These are phyloP conservation scores for Drosophila gaucha DNA, from an alignment of 2,888 invertebrate genomes.

Conservation along the genomic window DNA sequence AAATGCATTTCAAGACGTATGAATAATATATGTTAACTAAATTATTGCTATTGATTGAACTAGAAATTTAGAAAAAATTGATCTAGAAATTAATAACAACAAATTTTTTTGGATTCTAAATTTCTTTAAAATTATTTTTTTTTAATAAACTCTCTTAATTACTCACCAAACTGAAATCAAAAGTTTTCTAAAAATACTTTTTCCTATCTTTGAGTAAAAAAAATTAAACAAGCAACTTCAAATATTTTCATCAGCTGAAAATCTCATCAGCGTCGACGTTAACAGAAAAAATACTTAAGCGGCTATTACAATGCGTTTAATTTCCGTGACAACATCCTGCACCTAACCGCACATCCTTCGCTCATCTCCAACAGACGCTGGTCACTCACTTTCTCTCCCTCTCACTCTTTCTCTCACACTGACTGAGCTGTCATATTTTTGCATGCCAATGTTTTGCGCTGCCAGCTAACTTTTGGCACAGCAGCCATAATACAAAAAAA, in stretches of 20 bases:
- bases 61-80: no score
- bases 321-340: constrained; percentile 69
- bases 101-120: no score
- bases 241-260: constrained; percentile 14
- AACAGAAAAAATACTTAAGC: constrained; percentile 29
- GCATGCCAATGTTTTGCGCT: constrained; percentile 31
- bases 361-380: constrained; percentile 13
- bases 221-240: constrained; percentile 9
- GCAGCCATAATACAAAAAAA: constrained; percentile 13
- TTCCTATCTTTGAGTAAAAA: neutral
- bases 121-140: no score
- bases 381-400: constrained; percentile 20
- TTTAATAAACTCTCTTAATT: no score
- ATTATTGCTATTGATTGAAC: no score
- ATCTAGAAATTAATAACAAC: no score
- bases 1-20: no score
- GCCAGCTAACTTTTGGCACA: constrained; percentile 17
- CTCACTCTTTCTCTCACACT: constrained; percentile 9
- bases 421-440: constrained; percentile 50
- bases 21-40: no score
- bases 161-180: no score
- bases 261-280: constrained; percentile 5
- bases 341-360: constrained; percentile 46
- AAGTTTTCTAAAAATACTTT: neutral
- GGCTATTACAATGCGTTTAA: constrained; percentile 65